phyloP scores from a whole-genome alignment of 2,797 vertebrate species.

The Phalloptychus januarius region DNA sequence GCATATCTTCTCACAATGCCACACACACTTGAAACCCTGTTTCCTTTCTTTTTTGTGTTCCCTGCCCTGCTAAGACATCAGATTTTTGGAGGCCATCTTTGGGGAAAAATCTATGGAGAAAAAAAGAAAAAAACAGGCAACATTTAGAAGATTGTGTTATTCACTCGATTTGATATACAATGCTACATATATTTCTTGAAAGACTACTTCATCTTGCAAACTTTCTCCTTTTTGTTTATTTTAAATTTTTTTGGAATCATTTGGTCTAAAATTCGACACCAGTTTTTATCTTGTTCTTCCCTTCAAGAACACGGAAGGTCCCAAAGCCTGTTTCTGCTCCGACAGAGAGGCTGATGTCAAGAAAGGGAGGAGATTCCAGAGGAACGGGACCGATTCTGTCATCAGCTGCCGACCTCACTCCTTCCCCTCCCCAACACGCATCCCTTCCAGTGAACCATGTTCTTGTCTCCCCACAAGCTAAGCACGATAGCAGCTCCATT shows the following conservation, averaged over 20 bases:
- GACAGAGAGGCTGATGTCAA: conserved; percentile 41
- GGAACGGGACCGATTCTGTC: conserved; percentile 71
- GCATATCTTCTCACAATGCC: conserved; percentile 3
- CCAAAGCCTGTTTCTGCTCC: conserved; percentile 42
- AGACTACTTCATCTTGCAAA: conserved; percentile 11
- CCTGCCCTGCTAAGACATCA: conserved; percentile 39
- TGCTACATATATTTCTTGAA: not conserved
- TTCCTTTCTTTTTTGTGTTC: conserved; percentile 40
- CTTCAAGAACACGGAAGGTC: conserved; percentile 59
- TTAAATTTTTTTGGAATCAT: conserved; percentile 1
- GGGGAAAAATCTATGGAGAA: conserved; percentile 40
- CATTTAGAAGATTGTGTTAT: not conserved
- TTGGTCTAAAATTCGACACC: conserved; percentile 1
- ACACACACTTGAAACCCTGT: conserved; percentile 35
- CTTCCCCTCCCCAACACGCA: conserved; percentile 54
- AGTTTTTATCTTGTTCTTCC: conserved; percentile 21
- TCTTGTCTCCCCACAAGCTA: conserved; percentile 49
- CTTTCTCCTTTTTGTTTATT: not conserved
- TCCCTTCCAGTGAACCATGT: conserved; percentile 53
- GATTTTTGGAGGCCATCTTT: conserved; percentile 48
- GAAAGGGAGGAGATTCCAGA: conserved; percentile 74
- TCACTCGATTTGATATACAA: not conserved
- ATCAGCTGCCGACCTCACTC: conserved; percentile 51
- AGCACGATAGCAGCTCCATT: conserved; percentile 53
- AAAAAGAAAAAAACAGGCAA: conserved; percentile 21